Base-by-base conservation (phyloP, 30 jellyfish, hydroid and myxozoan species). In the Chrysaora quinquecirrha region DNA sequence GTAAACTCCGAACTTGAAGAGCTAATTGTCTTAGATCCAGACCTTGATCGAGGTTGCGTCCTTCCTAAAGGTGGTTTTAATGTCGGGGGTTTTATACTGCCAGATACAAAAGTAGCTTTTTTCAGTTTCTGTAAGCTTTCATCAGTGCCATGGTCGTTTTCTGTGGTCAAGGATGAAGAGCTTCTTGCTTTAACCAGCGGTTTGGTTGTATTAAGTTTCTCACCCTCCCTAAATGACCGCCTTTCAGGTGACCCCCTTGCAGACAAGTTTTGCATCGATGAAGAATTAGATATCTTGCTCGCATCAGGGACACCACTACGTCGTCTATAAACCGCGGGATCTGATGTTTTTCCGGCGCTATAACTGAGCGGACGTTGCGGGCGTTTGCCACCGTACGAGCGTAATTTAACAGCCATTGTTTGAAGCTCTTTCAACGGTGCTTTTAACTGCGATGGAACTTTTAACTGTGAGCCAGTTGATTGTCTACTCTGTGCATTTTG, bases 351-450 rank as follows among this genome's bases (percentile, higher is more conserved):
- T 29, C 54, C 90, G 19, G 90, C 72, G 23, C 83, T 43, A 18
- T 64, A 27, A 32, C 90, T 80, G n/a, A 43, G 28, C 2, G 90
- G 90, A 19, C 90, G 73, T 43, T 65, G 90, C 70, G 30, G 32
- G 58, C 64, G 49, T 34, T 67, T 80, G 19, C 83, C 82, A 25
- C 75, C 54, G 60, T 80, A 80, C 16, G 76, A 50, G 4, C 69
- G 72, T n/a, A 80, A 56, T 34, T 80, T 80, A 1, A 64, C 90
- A 32, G 90, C 84, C 90, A 80, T 67, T n/a, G 65, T 67, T 31
- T 50, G 69, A 18, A 67, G 75, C 77, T 80, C 90, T 30, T 46
- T 66, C 19, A 76, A 80, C 33, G 90, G 90, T 20, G 84, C 34
- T 67, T 66, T 65, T 22, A 43, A 25, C 25, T 52, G 68, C 2